Evolutionary conservation across 2,888 invertebrate species (phyloP), one percentile per base, ranked within the genome.

Genomic region (Xylota segnis): DNA sequence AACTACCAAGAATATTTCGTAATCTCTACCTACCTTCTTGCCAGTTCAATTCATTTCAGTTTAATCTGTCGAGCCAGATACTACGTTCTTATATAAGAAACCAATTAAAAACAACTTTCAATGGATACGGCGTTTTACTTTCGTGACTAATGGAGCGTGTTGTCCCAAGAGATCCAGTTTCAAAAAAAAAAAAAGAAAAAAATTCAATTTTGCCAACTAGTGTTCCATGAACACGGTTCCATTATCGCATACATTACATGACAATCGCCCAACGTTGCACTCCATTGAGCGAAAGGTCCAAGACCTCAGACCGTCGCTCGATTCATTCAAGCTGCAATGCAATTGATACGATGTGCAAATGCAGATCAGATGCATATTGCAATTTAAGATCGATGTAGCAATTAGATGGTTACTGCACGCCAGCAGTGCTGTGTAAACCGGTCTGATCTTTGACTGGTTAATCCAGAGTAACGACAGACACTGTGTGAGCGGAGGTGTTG

Each of bases 161-260:
- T 12, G 14, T 32, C 56, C 65, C 12, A 37, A 12, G 16, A 56
- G 37, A 77, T 68, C 83, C 54, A 54, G 43, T 78, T 74, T 47
- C 27, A 72, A 66, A 54, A 54, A 23, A 54, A 23, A 23, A 23
- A 23, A 23, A 23, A 23, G 3, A 23, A 23, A 23, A 1, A 23
- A 40, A 63, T 9, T 68, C 61, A 43, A 59, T 58, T 72, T 18
- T 40, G 32, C 56, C 40, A 40, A 34, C 18, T 14, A n/a, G 43
- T 83, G 76, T 52, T 72, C 52, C 83, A 45, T 72, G 54, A 76
- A 54, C 58, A 27, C 16, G 10, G 18, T 65, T 43, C 16, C 43
- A 66, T 50, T 77, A 40, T 58, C 27, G 45, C 66, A 83, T 14
- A 52, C 10, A 47, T 58, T 68, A 56, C 47, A 14, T 50, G 59